Evolutionary conservation across 2,113 vertebrate species (phyloP), one percentile per base, ranked within the genome.

Genomic region (Excalfactoria chinensis): DNA sequence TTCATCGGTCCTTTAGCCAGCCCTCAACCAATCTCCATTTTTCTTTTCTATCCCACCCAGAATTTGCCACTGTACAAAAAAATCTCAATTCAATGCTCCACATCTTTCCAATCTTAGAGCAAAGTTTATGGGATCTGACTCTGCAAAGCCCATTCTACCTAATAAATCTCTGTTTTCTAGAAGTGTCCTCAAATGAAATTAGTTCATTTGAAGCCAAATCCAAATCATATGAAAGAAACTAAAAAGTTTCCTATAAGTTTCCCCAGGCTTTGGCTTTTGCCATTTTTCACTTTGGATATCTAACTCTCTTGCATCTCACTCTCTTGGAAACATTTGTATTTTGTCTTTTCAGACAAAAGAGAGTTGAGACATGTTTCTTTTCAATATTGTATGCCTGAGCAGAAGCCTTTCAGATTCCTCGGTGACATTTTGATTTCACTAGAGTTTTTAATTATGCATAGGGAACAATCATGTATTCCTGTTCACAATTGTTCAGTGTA

Each of bases 251-350:
- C 4, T 9, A 15, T 66, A 84, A 53, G 25, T 60, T 49, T 79
- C 7, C 34, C 11, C 9, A 3, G 26, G 5, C 3, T 62, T 56
- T 56, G 10, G 25, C 48, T 84, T 9, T n/a, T 53, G 3, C 0
- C 55, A 56, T 30, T 86, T 77, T 71, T 68, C 11, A 15, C 7
- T 66, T 80, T 28, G 81, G 37, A 60, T 81, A 67, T 43, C 59
- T 26, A 6, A n/a, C 30, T 9, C 30, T 9, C 2, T 30, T 30
- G 28, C 3, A 34, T 14, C 41, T 60, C 35, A 5, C 6, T 11
- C 6, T 81, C 22, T 37, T 56, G 5, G 17, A 88, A 93, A 64
- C 2, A n/a, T 3, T 22, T 51, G 11, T 20, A 64, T 18, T 64
- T 28, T 51, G 18, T 28, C 1, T 67, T 86, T 77, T 66, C 32